Evolutionary conservation across 2,888 invertebrate species (phyloP).

Genomic region (Tetragnatha montana): DNA sequence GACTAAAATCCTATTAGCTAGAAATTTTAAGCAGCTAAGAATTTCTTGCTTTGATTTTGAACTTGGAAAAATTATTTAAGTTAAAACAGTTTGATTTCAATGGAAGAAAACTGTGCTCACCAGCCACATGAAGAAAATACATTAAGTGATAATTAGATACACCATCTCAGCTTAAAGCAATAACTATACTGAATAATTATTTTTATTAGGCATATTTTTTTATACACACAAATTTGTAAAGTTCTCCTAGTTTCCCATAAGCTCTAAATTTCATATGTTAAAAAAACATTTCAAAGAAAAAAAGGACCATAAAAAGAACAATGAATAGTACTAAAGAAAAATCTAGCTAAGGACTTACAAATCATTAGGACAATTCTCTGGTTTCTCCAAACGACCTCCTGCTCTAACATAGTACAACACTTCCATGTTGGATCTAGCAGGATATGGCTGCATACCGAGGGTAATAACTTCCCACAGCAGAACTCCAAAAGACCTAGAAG

Average conservation of each 20-base stretch:
- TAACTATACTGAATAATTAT: too few relatives aligned
- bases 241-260: not conserved
- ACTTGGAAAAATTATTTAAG: too few relatives aligned
- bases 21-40: too few relatives aligned
- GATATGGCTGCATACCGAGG: conserved; percentile 97
- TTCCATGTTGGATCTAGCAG: conserved; percentile 92
- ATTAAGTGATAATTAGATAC: too few relatives aligned
- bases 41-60: too few relatives aligned
- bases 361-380: conserved; percentile 87
- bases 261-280: not conserved
- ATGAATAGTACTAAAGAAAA: not conserved
- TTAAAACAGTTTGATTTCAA: too few relatives aligned
- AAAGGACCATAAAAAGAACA: not conserved
- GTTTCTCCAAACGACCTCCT: conserved; percentile 85
- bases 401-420: conserved; percentile 91
- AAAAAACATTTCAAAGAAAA: not conserved
- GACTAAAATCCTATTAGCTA: too few relatives aligned
- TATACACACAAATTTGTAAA: not conserved
- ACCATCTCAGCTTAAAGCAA: not conserved
- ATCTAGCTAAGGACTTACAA: conserved; percentile 76
- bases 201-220: not conserved
- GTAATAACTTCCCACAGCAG: conserved; percentile 98
- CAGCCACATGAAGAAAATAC: too few relatives aligned
- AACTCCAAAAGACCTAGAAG: conserved; percentile 79
- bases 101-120: too few relatives aligned